Base-by-base conservation (phyloP, 64 coral and sea anemone genomes). In the Montipora foliosa region DNA sequence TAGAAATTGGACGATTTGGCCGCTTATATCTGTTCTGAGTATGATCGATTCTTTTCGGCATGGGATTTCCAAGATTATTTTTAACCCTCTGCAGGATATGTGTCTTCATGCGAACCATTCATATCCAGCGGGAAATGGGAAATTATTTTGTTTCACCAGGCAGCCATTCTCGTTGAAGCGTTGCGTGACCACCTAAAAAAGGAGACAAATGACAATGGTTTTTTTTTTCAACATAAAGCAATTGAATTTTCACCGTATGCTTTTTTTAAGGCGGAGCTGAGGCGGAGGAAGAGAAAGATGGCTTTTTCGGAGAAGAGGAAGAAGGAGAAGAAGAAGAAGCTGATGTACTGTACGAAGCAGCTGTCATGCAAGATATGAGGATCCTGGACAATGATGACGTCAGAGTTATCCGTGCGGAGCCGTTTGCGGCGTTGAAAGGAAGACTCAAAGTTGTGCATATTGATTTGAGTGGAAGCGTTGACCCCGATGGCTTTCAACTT, bases 341-440 rank as follows among this genome's bases (percentile, higher is more conserved):
- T 4, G 95, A 96, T 17, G 87, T 93, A 13, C 55, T 89, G 19
- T 96, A 66, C 77, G 95, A 96, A 52, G 95, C 90, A 6, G 91
- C 89, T 55, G 95, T 87, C 5, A 76, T 93, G 37, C 90, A 93
- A 47, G 95, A 84, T 5, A 80, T 79, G 72, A 80, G 95, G 2
- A 7, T 96, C 49, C 74, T 96, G 47, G 95, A 96, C 57, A 82
- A 66, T 7, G 95, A 97, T 44, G 68, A 97, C 6, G 81, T 88
- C 6, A 82, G 7, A 50, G 75, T 85, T 13, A 66, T 90, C 60
- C 87, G 21, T 15, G 67, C 72, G 5, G 82, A 17, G 67, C 61
- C 22, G 20, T 4, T 64, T 4, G 7, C 12, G 2, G 46, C 12
- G 77, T 67, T 11, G 16, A 0, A 24, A 0, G 77, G 61, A 46